phyloP scores from a whole-genome alignment of 1,140 invertebrate species.

The Sycophaga agraensis region DNA sequence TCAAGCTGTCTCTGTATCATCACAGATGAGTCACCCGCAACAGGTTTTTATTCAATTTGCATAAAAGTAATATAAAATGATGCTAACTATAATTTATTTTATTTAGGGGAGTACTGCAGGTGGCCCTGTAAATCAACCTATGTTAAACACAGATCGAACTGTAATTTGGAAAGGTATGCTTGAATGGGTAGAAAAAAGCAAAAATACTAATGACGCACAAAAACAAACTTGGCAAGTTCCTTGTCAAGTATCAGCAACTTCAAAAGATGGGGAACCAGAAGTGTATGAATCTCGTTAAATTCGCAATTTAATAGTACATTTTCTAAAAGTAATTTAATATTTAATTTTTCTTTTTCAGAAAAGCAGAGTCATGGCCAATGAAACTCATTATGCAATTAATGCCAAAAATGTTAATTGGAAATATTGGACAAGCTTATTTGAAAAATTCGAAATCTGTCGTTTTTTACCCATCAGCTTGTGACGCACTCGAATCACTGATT shows the following conservation, averaged over 20 bases:
- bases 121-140: constrained; percentile 17
- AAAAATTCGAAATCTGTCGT: constrained; percentile 86
- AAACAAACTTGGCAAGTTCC: constrained; percentile 82
- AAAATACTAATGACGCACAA: constrained; percentile 67
- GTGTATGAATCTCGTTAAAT: constrained; percentile 60
- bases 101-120: neutral
- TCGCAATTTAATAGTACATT: neutral
- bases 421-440: constrained; percentile 80
- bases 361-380: constrained; percentile 88
- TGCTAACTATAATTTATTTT: neutral
- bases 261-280: constrained; percentile 82
- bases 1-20: constrained; percentile 38
- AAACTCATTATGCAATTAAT: constrained; percentile 92
- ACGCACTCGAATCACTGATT: constrained; percentile 79
- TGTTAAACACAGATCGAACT: constrained; percentile 59
- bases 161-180: constrained; percentile 85
- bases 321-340: neutral
- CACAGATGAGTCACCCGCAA: constrained; percentile 45
- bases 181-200: constrained; percentile 88
- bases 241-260: constrained; percentile 78
- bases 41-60: constrained; percentile 32
- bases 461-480: constrained; percentile 74
- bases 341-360: constrained; percentile 60
- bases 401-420: constrained; percentile 86
- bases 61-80: neutral